These are phyloP conservation scores for Montipora efflorescens DNA, from an alignment of 64 coral and sea anemone genomes.

Conservation along the genomic window DNA sequence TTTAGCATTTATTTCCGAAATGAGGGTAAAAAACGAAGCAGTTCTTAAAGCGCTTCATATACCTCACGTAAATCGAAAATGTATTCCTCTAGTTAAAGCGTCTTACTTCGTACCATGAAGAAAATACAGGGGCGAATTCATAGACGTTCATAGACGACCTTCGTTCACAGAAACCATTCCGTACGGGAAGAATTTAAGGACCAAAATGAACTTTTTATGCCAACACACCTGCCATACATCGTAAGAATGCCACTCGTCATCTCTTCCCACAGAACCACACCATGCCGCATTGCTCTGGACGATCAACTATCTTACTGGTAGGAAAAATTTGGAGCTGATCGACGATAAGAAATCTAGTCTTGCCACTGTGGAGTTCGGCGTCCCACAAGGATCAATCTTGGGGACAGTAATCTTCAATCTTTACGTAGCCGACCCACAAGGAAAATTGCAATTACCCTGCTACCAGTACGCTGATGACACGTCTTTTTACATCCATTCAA, in stretches of 20 bases:
- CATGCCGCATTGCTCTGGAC: not conserved
- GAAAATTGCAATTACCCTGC: too few relatives aligned
- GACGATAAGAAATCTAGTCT: too few relatives aligned
- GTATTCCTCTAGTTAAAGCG: slow-evolving; percentile 38
- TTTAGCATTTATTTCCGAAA: too few relatives aligned
- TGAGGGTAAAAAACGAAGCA: too few relatives aligned
- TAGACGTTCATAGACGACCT: not conserved
- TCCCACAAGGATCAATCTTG: too few relatives aligned
- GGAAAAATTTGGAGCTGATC: too few relatives aligned
- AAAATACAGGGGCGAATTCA: not conserved
- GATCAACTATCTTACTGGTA: too few relatives aligned
- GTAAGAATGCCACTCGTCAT: slow-evolving; percentile 11
- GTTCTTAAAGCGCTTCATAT: slow-evolving; percentile 26
- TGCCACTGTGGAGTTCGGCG: too few relatives aligned
- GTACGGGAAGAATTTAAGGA: not conserved
- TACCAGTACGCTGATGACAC: too few relatives aligned
- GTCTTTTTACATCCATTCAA: too few relatives aligned
- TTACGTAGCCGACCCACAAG: too few relatives aligned
- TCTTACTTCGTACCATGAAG: not conserved
- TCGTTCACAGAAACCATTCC: not conserved
- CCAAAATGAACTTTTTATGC: not conserved
- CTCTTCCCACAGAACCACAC: not conserved
- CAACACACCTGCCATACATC: not conserved
- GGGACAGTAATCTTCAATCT: too few relatives aligned
- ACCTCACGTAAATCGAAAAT: slow-evolving; percentile 45